Evolutionary conservation across 1,140 invertebrate species (phyloP).

Genomic region (Hycleus cichorii): DNA sequence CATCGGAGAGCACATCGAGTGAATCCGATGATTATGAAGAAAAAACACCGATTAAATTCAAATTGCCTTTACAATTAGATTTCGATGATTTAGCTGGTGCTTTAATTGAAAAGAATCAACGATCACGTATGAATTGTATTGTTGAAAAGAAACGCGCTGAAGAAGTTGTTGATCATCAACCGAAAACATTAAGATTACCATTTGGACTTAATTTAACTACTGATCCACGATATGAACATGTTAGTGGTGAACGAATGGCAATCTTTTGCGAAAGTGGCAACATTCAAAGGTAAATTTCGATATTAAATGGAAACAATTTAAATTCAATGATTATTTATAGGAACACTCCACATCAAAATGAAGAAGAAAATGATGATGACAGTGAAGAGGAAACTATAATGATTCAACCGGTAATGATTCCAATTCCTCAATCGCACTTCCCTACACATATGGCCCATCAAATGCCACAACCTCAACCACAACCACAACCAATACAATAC

Average conservation of each 20-base stretch:
- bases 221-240: conserved; percentile 61
- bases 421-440: conserved; percentile 32
- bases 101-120: conserved; percentile 66
- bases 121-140: conserved; percentile 76
- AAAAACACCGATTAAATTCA: conserved; percentile 59
- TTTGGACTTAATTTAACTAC: conserved; percentile 64
- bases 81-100: conserved; percentile 71
- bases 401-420: conserved; percentile 40
- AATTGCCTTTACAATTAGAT: conserved; percentile 70
- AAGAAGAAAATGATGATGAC: conserved; percentile 24
- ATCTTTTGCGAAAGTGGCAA: conserved; percentile 78
- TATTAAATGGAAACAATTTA: neutral
- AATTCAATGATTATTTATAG: neutral
- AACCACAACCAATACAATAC: conserved; percentile 20
- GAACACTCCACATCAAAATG: conserved; percentile 13
- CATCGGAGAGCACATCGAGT: neutral
- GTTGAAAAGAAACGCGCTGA: conserved; percentile 77
- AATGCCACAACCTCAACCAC: conserved; percentile 15
- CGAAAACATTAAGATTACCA: conserved; percentile 54
- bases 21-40: conserved; percentile 45
- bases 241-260: conserved; percentile 75
- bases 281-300: conserved; percentile 47
- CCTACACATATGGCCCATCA: conserved; percentile 37
- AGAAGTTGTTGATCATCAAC: conserved; percentile 68
- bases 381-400: conserved; percentile 38